Conservation (phyloP, 2,797 vertebrate species). For the Rhynchonycteris naso region DNA sequence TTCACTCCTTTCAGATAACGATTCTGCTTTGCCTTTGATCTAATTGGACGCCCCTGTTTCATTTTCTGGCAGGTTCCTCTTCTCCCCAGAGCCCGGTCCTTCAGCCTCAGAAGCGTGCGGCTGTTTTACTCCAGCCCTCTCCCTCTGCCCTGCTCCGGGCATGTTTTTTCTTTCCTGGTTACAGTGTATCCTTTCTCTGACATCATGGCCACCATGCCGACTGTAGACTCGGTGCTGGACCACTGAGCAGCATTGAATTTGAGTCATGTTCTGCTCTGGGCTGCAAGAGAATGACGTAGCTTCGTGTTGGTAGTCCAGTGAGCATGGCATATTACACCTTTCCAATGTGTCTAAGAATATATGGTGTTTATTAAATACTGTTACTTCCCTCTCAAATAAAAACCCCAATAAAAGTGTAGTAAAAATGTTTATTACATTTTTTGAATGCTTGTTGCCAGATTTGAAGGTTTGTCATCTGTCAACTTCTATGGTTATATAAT, state of each 20-base stretch:
- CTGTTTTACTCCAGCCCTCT: not conserved
- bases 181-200: not conserved
- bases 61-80: not conserved
- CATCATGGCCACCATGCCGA: not conserved
- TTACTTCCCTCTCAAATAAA: constrained; percentile 2
- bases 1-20: not conserved
- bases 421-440: not conserved
- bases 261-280: not conserved
- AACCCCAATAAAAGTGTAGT: not conserved
- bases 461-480: not conserved
- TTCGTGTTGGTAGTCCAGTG: not conserved
- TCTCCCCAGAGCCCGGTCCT: not conserved
- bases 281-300: not conserved
- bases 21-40: not conserved
- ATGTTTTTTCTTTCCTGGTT: not conserved
- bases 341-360: not conserved
- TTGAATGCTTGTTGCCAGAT: constrained; percentile 18
- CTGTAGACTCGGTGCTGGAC: not conserved
- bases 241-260: not conserved
- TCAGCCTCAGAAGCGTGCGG: not conserved
- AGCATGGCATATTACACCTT: not conserved
- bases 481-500: not conserved
- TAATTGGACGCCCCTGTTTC: not conserved
- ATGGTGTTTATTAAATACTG: not conserved
- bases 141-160: not conserved